Base-by-base conservation (phyloP, 2,797 vertebrate genomes). In the Euphonia xanthogaster region DNA sequence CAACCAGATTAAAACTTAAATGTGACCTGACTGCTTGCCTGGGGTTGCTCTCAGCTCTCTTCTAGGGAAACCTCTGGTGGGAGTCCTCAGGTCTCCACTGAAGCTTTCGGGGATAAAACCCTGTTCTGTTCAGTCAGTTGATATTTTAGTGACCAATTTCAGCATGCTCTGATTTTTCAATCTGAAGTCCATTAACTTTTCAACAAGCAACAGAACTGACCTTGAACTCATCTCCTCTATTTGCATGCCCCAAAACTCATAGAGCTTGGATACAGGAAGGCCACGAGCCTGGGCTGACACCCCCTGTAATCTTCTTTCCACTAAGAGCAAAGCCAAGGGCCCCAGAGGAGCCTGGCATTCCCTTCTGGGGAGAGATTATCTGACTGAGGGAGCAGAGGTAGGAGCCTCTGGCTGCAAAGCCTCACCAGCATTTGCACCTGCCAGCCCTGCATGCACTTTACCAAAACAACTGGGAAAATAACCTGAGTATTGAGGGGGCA, bases 1-100 rank as follows among this genome's bases (percentile, higher is more conserved):
- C 73, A 81, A 51, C 58, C 93, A 94, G 79, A 90, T 87, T 93
- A 91, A 93, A 94, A 87, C 91, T 92, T 76, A 87, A 92, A 76
- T 71, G 63, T 74, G 87, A 91, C 78, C 74, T 9, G 24, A 50
- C 54, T 94, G 80, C 86, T 86, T 63, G 83, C 94, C 90, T 55
- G 45, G n/a, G 57, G 58, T 24, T 62, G 54, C 63, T 58, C 71
- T 53, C 40, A 18, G 68, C 50, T 73, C 10, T 87, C 68, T 81
- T 55, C 44, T 6, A 42, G 58, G 95, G 87, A 96, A 94, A 55
- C 7, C 78, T 10, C 4, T 12, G 18, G 15, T n/a, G 58, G 18
- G 39, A 35, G 40, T 54, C 1, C 0, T 21, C 3, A 1, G 22
- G 24, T 39, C 14, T 44, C 55, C 27, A 3, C 45, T 39, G 54